A percentile compares a stretch with the other conserved stretches of the same genome.
Evolutionary conservation across 2,888 invertebrate genomes (phyloP).

Genomic region (Branchellion lobata): DNA sequence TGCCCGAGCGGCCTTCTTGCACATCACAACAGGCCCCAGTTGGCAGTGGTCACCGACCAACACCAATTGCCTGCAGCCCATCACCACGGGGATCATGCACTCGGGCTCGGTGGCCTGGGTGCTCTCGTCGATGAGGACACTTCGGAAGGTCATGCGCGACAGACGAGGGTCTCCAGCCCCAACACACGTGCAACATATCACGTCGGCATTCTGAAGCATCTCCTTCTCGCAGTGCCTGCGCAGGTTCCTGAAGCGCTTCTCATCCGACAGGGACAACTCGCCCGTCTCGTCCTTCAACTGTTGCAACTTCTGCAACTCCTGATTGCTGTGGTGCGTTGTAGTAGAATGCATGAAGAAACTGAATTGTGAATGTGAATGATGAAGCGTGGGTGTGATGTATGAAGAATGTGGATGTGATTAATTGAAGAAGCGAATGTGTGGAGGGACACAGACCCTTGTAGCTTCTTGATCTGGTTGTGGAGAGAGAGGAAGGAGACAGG

Average conservation of each 20-base stretch:
- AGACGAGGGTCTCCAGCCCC: constrained; percentile 94
- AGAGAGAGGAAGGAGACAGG: constrained; percentile 93
- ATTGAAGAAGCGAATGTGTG: neutral
- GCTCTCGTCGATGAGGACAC: constrained; percentile 93
- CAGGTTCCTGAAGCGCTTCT: constrained; percentile 84
- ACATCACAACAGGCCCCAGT: constrained; percentile 97
- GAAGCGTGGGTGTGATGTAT: too few relatives aligned
- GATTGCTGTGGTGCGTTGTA: constrained; percentile 66
- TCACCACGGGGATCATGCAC: constrained; percentile 97
- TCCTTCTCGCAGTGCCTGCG: constrained; percentile 88
- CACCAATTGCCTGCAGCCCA: constrained; percentile 92
- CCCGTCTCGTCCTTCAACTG: constrained; percentile 97
- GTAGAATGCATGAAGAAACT: too few relatives aligned
- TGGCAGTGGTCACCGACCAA: constrained; percentile 99
- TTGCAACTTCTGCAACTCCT: constrained; percentile 90
- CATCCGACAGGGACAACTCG: constrained; percentile 90
- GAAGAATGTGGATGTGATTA: too few relatives aligned
- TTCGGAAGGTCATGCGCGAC: constrained; percentile 88
- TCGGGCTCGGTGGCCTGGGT: constrained; percentile 93
- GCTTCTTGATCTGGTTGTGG: constrained; percentile 92
- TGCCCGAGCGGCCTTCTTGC: constrained; percentile 94
- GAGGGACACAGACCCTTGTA: constrained; percentile 71
- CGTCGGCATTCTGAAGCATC: constrained; percentile 82
- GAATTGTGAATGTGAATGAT: too few relatives aligned
- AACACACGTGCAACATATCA: constrained; percentile 97